phyloP scores from a whole-genome alignment of 2,888 invertebrate genomes.

The Petrolisthes manimaculis region DNA sequence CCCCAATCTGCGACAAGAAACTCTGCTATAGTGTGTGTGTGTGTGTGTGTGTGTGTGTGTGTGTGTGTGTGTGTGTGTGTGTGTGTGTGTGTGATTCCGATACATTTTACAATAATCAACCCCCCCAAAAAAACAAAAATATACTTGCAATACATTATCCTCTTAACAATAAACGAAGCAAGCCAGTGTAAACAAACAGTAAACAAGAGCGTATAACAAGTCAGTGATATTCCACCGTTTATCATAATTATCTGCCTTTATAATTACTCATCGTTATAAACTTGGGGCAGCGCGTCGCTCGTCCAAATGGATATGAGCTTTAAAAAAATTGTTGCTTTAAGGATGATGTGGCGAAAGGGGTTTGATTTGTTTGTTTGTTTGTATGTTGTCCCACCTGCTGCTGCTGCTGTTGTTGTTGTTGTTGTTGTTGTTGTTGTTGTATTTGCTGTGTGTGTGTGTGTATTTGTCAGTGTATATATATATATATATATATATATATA shows the following conservation, averaged over 20 bases:
- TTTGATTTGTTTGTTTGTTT: too few relatives aligned
- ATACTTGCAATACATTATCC: background rate
- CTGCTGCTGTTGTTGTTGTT: too few relatives aligned
- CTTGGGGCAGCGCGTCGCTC: background rate
- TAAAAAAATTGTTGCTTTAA: background rate
- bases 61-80: too few relatives aligned
- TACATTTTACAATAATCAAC: too few relatives aligned
- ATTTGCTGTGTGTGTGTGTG: background rate
- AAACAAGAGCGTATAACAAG: background rate
- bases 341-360: too few relatives aligned
- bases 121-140: background rate
- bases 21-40: too few relatives aligned
- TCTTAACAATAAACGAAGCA: background rate
- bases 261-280: constrained; percentile 5
- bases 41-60: too few relatives aligned
- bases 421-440: background rate
- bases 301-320: background rate
- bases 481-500: constrained; percentile 12
- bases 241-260: background rate
- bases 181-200: background rate
- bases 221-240: background rate
- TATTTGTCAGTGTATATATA: background rate
- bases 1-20: too few relatives aligned
- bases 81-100: too few relatives aligned
- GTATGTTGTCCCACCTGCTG: too few relatives aligned